Conservation (phyloP, 2,888 invertebrate species). For the Malachius bipustulatus region DNA sequence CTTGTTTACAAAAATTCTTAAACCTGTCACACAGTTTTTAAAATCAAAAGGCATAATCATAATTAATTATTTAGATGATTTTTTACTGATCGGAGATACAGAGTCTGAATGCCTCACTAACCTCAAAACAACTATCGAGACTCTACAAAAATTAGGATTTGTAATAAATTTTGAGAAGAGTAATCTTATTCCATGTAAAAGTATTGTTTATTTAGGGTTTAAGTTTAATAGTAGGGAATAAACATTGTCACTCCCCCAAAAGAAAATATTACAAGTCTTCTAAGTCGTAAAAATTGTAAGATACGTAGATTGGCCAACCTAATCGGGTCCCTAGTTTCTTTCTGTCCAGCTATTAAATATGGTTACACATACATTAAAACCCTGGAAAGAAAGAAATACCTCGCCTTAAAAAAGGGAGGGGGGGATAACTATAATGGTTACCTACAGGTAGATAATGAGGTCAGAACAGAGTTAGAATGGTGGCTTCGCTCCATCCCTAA, state of each 20-base stretch:
- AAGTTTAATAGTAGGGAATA: conserved; percentile 14
- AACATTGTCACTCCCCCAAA: too few species aligned
- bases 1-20: conserved; percentile 24
- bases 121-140: conserved; percentile 5
- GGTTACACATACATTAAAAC: too few species aligned
- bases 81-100: conserved; percentile 14
- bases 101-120: conserved; percentile 6
- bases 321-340: too few species aligned
- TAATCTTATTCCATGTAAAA: too few species aligned
- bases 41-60: conserved; percentile 13
- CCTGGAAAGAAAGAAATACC: too few species aligned
- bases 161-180: conserved; percentile 10
- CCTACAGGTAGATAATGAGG: conserved; percentile 5
- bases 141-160: conserved; percentile 11
- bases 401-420: too few species aligned
- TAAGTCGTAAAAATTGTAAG: too few species aligned
- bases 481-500: conserved; percentile 14
- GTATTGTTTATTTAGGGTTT: too few species aligned
- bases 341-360: too few species aligned
- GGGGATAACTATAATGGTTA: conserved; percentile 8
- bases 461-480: conserved; percentile 15
- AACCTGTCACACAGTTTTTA: conserved; percentile 15
- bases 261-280: too few species aligned
- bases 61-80: conserved; percentile 18
- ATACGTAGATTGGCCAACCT: too few species aligned